Evolutionary conservation across 2,797 vertebrate species (phyloP).

Genomic region (Sebastes diaconus): DNA sequence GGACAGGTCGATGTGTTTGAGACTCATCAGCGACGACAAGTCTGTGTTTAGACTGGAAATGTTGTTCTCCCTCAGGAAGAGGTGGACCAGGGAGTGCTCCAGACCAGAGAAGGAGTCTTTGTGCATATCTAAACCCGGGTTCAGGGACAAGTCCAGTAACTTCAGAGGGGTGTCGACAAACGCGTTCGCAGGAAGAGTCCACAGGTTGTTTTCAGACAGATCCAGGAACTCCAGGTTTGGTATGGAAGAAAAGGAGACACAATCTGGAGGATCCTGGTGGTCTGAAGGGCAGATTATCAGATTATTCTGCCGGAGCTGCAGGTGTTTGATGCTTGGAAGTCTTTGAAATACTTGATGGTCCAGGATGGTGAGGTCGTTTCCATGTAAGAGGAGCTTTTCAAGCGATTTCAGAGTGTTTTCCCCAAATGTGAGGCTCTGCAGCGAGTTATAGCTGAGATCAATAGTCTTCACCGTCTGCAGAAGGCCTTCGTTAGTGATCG

Average conservation of each 20-base stretch:
- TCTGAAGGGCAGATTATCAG: constrained; percentile 82
- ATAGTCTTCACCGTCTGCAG: constrained; percentile 81
- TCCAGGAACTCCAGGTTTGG: constrained; percentile 82
- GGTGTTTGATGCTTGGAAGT: constrained; percentile 81
- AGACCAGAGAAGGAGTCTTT: constrained; percentile 85
- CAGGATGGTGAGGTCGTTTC: constrained; percentile 82
- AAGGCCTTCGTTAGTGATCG: constrained; percentile 35
- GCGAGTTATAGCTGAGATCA: constrained; percentile 87
- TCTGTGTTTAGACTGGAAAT: constrained; percentile 83
- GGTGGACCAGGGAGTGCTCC: constrained; percentile 86
- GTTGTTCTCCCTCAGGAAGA: constrained; percentile 87
- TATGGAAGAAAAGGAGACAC: constrained; percentile 83
- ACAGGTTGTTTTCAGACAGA: constrained; percentile 85
- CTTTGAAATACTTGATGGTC: constrained; percentile 81
- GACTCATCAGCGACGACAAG: constrained; percentile 83
- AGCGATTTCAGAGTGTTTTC: constrained; percentile 70
- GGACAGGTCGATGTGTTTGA: constrained; percentile 89
- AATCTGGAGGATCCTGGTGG: constrained; percentile 54
- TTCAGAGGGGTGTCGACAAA: constrained; percentile 86
- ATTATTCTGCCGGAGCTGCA: constrained; percentile 88
- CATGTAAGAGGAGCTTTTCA: constrained; percentile 85
- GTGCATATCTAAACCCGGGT: constrained; percentile 85
- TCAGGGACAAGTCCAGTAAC: constrained; percentile 89
- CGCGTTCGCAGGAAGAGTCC: constrained; percentile 72
- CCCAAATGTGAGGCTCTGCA: constrained; percentile 83